These are phyloP conservation scores for Achatina immaculata DNA, from an alignment of 1,140 invertebrate genomes.

Conservation along the genomic window DNA sequence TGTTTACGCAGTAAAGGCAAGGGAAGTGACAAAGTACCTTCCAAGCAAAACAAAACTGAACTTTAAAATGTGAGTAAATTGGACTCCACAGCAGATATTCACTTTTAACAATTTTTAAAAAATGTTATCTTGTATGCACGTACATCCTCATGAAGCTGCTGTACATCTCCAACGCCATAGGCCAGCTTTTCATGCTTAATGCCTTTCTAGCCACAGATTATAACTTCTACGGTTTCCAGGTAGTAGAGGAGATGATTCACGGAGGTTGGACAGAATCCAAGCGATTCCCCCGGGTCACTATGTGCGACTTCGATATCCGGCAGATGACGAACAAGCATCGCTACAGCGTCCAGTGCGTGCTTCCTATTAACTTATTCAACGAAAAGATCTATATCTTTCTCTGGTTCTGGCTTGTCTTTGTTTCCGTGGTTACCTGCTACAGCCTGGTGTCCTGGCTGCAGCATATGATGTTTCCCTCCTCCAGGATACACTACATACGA, in stretches of 20 bases:
- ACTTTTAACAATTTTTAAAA: too few species aligned
- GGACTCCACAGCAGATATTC: too few species aligned
- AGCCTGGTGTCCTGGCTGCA: slow-evolving; percentile 68
- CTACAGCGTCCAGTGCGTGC: slow-evolving; percentile 74
- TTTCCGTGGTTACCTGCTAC: slow-evolving; percentile 72
- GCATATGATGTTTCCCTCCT: slow-evolving; percentile 66
- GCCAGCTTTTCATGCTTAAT: slow-evolving; percentile 74
- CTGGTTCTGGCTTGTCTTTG: slow-evolving; percentile 76
- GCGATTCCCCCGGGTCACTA: slow-evolving; percentile 73
- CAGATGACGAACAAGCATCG: slow-evolving; percentile 72
- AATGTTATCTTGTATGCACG: slow-evolving; percentile 72
- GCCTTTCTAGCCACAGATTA: slow-evolving; percentile 73
- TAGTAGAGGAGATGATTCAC: slow-evolving; percentile 72
- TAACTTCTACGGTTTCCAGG: slow-evolving; percentile 72
- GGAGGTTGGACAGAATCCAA: slow-evolving; percentile 70
- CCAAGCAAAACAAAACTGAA: not conserved
- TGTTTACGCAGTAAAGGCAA: too few species aligned
- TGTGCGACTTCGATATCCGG: slow-evolving; percentile 75
- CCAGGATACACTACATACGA: slow-evolving; percentile 67
- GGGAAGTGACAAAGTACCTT: not conserved
- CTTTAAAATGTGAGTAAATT: not conserved
- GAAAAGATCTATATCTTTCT: slow-evolving; percentile 75
- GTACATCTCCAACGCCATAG: slow-evolving; percentile 73
- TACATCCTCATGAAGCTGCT: slow-evolving; percentile 74
- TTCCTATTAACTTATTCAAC: slow-evolving; percentile 75